These are phyloP conservation scores for Melitaea athalia DNA, from an alignment of 2,888 invertebrate genomes.

Conservation along the genomic window DNA sequence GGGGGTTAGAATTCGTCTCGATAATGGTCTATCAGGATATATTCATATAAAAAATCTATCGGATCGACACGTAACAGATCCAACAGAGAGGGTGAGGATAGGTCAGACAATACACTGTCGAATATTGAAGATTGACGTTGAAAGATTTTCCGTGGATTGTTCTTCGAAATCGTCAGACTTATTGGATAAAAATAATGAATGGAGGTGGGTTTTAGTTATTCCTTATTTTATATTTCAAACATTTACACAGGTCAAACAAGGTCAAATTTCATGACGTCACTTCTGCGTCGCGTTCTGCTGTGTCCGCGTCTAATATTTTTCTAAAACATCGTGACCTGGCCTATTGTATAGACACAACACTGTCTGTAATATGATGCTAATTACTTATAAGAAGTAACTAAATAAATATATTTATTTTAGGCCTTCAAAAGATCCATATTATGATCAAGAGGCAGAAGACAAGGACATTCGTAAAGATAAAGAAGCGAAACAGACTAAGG, in stretches of 20 bases:
- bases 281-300: too few species aligned
- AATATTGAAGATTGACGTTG: conserved; percentile 97
- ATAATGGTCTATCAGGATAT: conserved; percentile 96
- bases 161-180: conserved; percentile 97
- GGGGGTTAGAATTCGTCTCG: conserved; percentile 93
- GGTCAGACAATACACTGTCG: conserved; percentile 93
- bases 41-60: conserved; percentile 96
- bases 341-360: too few species aligned
- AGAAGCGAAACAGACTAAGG: conserved; percentile 91
- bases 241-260: too few species aligned
- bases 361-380: neutral
- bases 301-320: too few species aligned
- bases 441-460: conserved; percentile 93
- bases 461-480: conserved; percentile 89
- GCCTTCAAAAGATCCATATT: conserved; percentile 93
- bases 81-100: conserved; percentile 93
- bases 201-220: conserved; percentile 81
- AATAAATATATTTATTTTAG: conserved; percentile 63
- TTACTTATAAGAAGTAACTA: neutral
- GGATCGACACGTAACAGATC: conserved; percentile 95
- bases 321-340: too few species aligned
- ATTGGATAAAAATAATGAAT: conserved; percentile 93
- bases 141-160: conserved; percentile 95
- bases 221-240: too few species aligned
- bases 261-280: too few species aligned